A percentile compares a stretch with the other conserved stretches of the same genome.
These are phyloP conservation scores for Pedetes capensis DNA, from an alignment of 2,113 vertebrate species.

Conservation along the genomic window DNA sequence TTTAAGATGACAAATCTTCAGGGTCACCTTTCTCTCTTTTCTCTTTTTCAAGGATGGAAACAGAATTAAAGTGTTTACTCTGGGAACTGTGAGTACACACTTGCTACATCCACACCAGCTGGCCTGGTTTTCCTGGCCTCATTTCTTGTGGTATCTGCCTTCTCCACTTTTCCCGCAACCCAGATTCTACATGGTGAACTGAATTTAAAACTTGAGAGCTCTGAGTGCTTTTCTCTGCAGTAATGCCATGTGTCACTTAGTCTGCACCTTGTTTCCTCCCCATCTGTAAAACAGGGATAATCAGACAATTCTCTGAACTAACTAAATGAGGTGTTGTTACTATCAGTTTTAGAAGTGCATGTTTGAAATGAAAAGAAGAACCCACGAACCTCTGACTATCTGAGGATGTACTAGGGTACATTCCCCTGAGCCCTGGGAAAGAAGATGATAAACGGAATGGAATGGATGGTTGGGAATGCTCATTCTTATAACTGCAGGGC, in stretches of 20 bases:
- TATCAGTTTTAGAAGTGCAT: neutral
- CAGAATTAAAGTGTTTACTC: slow-evolving; percentile 28
- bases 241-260: neutral
- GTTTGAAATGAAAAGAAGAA: slow-evolving; percentile 32
- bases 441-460: neutral
- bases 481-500: neutral
- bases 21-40: slow-evolving; percentile 67
- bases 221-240: neutral
- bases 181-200: neutral
- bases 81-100: neutral
- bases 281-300: neutral
- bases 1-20: slow-evolving; percentile 61
- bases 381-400: neutral
- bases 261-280: neutral
- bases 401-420: neutral
- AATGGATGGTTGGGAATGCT: neutral
- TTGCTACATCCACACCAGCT: neutral
- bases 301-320: neutral
- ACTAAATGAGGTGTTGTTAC: neutral
- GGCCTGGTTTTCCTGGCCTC: neutral
- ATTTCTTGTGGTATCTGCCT: neutral
- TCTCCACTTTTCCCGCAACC: fast-evolving
- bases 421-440: neutral
- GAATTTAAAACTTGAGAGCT: neutral
- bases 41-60: neutral